A percentile compares a stretch with the other conserved stretches of the same genome.
Evolutionary conservation across 2,113 vertebrate species (phyloP).

Genomic region (Gorilla gorilla): DNA sequence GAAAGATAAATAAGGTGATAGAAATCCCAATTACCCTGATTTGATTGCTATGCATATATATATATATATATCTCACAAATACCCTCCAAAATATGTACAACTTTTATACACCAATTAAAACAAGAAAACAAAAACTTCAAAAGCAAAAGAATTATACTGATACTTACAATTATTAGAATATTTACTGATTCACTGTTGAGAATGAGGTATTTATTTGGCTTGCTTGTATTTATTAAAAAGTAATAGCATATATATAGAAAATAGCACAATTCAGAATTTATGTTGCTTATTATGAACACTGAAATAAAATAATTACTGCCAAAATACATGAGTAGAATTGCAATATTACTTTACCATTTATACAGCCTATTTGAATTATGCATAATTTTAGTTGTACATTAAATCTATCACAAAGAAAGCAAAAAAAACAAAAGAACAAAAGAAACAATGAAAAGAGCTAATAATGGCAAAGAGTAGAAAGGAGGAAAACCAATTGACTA

Average conservation of each 20-base stretch:
- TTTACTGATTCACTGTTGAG: not conserved
- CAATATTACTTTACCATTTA: not conserved
- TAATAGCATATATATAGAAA: not conserved
- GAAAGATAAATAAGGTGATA: not conserved
- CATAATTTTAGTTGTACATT: not conserved
- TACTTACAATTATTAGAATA: not conserved
- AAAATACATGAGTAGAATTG: not conserved
- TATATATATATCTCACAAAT: not conserved
- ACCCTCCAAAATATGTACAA: not conserved
- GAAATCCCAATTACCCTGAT: not conserved
- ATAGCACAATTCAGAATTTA: not conserved
- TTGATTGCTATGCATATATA: not conserved
- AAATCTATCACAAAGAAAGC: not conserved
- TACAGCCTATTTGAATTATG: not conserved
- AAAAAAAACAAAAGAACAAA: not conserved
- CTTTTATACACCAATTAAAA: not conserved
- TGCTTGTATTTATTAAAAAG: conserved; percentile 18
- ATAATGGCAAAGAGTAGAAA: not conserved
- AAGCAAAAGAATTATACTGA: not conserved
- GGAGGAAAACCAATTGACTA: not conserved
- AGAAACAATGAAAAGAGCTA: not conserved
- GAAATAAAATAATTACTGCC: not conserved
- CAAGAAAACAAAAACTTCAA: not conserved
- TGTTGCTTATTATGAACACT: not conserved
- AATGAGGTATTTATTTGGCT: not conserved